Evolutionary conservation across 2,797 vertebrate species (phyloP).

Genomic region (Anabas testudineus): DNA sequence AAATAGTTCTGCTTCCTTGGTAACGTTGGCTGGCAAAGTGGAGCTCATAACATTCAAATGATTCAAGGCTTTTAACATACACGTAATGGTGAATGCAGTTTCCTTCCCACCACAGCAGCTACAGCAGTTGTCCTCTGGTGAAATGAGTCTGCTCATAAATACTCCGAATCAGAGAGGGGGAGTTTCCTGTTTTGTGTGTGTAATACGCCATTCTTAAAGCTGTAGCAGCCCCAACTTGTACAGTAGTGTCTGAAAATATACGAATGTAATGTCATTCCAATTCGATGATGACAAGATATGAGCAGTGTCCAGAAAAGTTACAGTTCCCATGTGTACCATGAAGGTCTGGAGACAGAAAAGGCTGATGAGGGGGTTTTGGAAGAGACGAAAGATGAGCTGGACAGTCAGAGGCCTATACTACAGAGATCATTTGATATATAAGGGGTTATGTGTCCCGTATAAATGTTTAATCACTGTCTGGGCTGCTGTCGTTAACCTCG

Average conservation of each 20-base stretch:
- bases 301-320: slow-evolving; percentile 53
- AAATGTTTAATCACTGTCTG: slow-evolving; percentile 83
- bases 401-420: slow-evolving; percentile 50
- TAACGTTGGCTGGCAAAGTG: slow-evolving; percentile 52
- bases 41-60: slow-evolving; percentile 53
- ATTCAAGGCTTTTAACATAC: slow-evolving; percentile 46
- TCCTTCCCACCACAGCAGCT: slow-evolving; percentile 51
- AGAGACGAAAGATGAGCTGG: slow-evolving; percentile 60
- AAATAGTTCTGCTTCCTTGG: slow-evolving; percentile 58
- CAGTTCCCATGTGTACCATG: slow-evolving; percentile 68
- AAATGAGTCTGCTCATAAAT: slow-evolving; percentile 65
- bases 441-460: slow-evolving; percentile 72
- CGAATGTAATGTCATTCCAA: slow-evolving; percentile 41
- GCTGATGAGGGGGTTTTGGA: slow-evolving; percentile 64
- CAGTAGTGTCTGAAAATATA: slow-evolving; percentile 44
- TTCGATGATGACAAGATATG: slow-evolving; percentile 45
- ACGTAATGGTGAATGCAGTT: slow-evolving; percentile 61
- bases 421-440: slow-evolving; percentile 75
- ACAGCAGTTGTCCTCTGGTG: slow-evolving; percentile 67
- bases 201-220: slow-evolving; percentile 57
- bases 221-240: slow-evolving; percentile 11
- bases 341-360: slow-evolving; percentile 62
- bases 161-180: slow-evolving; percentile 38
- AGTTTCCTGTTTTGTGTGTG: slow-evolving; percentile 51
- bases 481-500: slow-evolving; percentile 76